Conservation (phyloP, 2,797 vertebrate genomes). For the Limosa lapponica region DNA sequence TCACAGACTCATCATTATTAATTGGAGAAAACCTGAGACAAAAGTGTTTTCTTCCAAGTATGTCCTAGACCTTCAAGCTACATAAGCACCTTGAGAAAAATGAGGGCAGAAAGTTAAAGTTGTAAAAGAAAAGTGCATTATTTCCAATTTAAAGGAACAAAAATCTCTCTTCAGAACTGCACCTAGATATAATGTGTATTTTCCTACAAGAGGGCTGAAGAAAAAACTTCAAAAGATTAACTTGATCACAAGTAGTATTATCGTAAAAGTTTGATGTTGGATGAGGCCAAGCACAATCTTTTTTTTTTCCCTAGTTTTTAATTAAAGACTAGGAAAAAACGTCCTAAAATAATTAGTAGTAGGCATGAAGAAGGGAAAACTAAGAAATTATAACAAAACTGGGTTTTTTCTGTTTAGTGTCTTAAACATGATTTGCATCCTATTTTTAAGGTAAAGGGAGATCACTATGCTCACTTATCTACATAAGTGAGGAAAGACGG, state of each 20-base stretch:
- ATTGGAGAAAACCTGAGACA: neutral
- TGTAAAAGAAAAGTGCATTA: rapidly evolving
- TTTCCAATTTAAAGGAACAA: neutral
- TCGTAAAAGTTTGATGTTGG: neutral
- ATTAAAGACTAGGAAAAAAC: neutral
- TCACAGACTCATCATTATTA: neutral
- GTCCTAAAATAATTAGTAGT: neutral
- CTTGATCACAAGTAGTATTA: neutral
- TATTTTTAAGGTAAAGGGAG: neutral
- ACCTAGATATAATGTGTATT: neutral
- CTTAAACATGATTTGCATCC: neutral
- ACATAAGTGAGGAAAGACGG: rapidly evolving
- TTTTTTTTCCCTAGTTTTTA: rapidly evolving
- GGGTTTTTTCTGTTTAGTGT: neutral
- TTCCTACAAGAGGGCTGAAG: neutral
- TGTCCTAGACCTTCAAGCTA: neutral
- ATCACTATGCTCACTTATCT: rapidly evolving
- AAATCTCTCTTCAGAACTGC: neutral
- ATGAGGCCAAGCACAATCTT: neutral
- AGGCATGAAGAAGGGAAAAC: neutral
- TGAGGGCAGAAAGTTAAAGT: neutral
- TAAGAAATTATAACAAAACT: neutral
- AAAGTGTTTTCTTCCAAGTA: neutral
- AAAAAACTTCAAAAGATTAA: neutral
- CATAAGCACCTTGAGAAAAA: neutral